Evolutionary conservation across 1,140 invertebrate genomes (phyloP).

Genomic region (Aphidius gifuensis): DNA sequence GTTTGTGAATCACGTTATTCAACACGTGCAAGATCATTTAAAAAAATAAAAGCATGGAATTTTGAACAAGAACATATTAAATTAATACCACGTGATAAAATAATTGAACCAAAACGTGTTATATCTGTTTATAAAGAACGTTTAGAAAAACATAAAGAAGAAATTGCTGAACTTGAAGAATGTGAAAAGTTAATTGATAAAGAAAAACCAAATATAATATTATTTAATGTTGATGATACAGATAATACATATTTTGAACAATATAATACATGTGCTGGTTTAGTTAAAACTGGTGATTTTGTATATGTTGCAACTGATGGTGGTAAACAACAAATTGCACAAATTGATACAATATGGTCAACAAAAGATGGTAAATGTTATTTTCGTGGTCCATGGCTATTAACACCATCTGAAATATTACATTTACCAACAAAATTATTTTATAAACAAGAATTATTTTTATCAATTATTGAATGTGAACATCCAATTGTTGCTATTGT

Average conservation of each 20-base stretch:
- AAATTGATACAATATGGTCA: constrained; percentile 92
- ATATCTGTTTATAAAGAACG: constrained; percentile 92
- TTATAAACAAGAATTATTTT: constrained; percentile 92
- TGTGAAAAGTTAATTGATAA: constrained; percentile 75
- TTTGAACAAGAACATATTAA: constrained; percentile 65
- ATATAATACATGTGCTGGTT: constrained; percentile 79
- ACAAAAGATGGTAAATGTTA: constrained; percentile 82
- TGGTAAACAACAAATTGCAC: constrained; percentile 84
- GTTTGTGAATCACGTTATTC: constrained; percentile 96
- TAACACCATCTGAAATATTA: constrained; percentile 82
- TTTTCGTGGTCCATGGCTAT: constrained; percentile 90
- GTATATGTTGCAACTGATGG: constrained; percentile 88
- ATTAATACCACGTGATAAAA: constrained; percentile 68
- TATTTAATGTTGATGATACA: constrained; percentile 66
- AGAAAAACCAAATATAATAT: constrained; percentile 75
- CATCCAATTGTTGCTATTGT: constrained; percentile 87
- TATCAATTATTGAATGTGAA: constrained; percentile 87
- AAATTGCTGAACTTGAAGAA: constrained; percentile 80
- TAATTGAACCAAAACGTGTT: constrained; percentile 78
- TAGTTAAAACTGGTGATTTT: constrained; percentile 88
- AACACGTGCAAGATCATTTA: constrained; percentile 79
- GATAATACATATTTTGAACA: constrained; percentile 89
- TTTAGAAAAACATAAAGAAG: constrained; percentile 86
- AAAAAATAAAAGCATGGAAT: constrained; percentile 93
- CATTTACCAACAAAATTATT: constrained; percentile 75